Conservation (phyloP, 2,888 invertebrate species). For the Apodemia mormo region DNA sequence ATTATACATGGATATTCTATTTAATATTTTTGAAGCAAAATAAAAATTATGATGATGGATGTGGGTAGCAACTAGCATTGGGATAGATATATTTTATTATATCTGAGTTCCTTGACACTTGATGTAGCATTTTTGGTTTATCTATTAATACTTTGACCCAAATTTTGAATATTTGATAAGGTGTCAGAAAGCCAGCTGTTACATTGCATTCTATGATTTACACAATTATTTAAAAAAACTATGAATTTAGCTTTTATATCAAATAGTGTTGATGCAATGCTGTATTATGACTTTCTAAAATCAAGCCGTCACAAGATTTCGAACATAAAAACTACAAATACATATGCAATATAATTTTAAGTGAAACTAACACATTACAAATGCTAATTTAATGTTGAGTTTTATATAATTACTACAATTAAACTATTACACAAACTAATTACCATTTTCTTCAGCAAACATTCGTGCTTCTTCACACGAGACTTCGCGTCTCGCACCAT, state of each 20-base stretch:
- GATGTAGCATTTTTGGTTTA: no score
- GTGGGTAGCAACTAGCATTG: no score
- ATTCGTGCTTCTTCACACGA: constrained; percentile 94
- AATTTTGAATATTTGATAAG: background rate
- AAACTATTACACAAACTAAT: constrained; percentile 30
- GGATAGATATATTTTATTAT: no score
- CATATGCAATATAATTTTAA: background rate
- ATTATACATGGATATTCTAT: no score
- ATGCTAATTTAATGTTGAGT: constrained; percentile 6
- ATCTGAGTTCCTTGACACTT: no score
- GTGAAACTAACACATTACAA: constrained; percentile 8
- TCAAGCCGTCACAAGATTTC: background rate
- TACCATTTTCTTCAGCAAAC: constrained; percentile 95
- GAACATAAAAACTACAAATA: background rate
- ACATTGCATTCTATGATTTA: background rate
- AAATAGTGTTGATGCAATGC: background rate
- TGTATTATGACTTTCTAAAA: constrained; percentile 3
- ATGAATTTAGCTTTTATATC: background rate
- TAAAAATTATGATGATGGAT: no score
- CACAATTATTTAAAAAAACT: background rate
- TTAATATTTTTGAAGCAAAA: no score
- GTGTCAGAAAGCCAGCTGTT: background rate
- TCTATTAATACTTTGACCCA: no score
- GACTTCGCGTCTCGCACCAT: constrained; percentile 89
- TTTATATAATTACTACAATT: constrained; percentile 22